phyloP scores from a whole-genome alignment of 2,113 vertebrate genomes.

The Taurulus bubalis region DNA sequence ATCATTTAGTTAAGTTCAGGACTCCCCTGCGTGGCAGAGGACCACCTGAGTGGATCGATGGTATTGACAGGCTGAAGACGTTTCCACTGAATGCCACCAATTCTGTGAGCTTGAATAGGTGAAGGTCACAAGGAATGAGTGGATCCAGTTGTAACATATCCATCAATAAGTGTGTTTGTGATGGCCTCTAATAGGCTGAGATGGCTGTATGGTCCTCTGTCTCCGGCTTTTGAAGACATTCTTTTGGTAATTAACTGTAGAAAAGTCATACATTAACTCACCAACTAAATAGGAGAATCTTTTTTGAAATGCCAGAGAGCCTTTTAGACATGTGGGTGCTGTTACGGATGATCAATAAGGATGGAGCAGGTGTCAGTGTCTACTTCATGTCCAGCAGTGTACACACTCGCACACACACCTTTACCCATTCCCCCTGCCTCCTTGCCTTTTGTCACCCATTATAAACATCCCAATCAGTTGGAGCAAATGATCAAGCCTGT shows the following conservation, averaged over 20 bases:
- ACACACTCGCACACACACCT: slow-evolving; percentile 79
- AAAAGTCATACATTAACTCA: background rate
- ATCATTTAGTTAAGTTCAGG: slow-evolving; percentile 81
- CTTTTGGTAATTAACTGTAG: background rate
- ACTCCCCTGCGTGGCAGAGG: slow-evolving; percentile 76
- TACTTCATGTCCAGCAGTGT: slow-evolving; percentile 25
- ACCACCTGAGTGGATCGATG: slow-evolving; percentile 80
- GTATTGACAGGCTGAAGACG: slow-evolving; percentile 81
- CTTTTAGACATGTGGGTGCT: slow-evolving; percentile 3
- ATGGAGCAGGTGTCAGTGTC: slow-evolving; percentile 49
- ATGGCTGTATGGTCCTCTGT: slow-evolving; percentile 10
- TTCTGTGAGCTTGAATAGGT: slow-evolving; percentile 77
- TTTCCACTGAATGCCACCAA: slow-evolving; percentile 78
- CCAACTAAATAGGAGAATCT: background rate
- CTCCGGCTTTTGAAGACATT: background rate
- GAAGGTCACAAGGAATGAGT: slow-evolving; percentile 78
- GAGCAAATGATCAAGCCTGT: slow-evolving; percentile 97
- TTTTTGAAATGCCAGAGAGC: slow-evolving; percentile 5
- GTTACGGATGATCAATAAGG: slow-evolving; percentile 7
- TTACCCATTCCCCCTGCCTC: slow-evolving; percentile 78
- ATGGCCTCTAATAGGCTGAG: slow-evolving; percentile 64
- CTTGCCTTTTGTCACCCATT: slow-evolving; percentile 91
- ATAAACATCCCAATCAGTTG: slow-evolving; percentile 98
- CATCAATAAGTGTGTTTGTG: slow-evolving; percentile 76
- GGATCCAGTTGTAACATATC: slow-evolving; percentile 77